These are phyloP conservation scores for Anthophora plumipes DNA, from an alignment of 2,888 invertebrate species.

Conservation along the genomic window DNA sequence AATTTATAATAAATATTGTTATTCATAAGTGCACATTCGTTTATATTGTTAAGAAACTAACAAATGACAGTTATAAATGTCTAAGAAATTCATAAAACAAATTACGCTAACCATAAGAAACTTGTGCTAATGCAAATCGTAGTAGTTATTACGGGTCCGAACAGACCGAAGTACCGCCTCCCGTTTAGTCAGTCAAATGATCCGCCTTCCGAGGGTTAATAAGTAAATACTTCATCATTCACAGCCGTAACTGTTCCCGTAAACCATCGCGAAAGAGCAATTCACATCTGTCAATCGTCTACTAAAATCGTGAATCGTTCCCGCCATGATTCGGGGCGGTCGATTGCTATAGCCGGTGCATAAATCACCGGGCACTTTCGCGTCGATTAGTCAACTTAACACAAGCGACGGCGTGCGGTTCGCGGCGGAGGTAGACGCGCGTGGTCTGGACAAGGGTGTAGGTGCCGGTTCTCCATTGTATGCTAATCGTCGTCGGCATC, in stretches of 20 bases:
- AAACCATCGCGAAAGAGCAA: neutral
- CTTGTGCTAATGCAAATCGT: no score
- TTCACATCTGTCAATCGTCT: conserved; percentile 1
- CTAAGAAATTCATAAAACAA: no score
- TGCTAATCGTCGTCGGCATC: conserved; percentile 67
- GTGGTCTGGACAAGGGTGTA: conserved; percentile 48
- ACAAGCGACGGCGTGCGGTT: conserved; percentile 18
- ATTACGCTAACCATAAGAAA: no score
- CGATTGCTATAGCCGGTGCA: neutral
- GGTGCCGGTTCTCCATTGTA: conserved; percentile 67
- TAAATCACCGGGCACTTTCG: conserved; percentile 23
- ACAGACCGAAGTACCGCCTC: no score
- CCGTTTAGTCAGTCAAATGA: no score
- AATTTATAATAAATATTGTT: no score
- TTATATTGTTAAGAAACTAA: no score
- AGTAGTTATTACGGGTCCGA: no score
- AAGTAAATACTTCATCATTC: no score
- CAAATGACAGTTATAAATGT: no score
- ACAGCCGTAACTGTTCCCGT: neutral
- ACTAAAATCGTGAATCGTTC: conserved; percentile 2
- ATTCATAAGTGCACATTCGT: no score
- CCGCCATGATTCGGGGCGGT: neutral
- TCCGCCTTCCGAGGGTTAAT: no score
- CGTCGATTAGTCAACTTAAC: conserved; percentile 46
- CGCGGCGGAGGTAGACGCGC: conserved; percentile 1